Evolutionary conservation across 92 coral and sea anemone species (phyloP), one percentile per base, ranked within the genome.

Genomic region (Palythoa grandis): DNA sequence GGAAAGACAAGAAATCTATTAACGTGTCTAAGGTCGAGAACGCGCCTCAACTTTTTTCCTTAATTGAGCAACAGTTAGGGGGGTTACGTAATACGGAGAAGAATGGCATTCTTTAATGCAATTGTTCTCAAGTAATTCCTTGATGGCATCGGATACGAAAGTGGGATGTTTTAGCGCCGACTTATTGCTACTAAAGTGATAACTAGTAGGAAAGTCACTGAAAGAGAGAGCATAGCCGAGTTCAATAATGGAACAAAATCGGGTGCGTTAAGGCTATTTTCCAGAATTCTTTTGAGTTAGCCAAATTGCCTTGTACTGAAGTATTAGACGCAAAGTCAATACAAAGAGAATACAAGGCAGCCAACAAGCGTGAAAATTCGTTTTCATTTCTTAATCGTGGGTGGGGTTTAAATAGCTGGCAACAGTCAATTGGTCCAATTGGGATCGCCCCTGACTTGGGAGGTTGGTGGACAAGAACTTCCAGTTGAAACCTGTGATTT

Each of bases 41-140:
- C 69, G 69, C n/a, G 24, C 69, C 23, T 53, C 43, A 84, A 58
- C 20, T 89, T 85, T 69, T 86, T 74, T 87, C 92, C 35, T 29
- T 29, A 29, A 0, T 57, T 87, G 82, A 7, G 71, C 90, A n/a
- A 90, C 86, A 61, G 90, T 63, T 74, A 90, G 71, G n/a, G 93
- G 93, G 54, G 82, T 90, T 11, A 82, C 82, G 53, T 52, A 75
- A 38, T 86, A 71, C 7, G 88, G 63, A 10, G 92, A 78, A 7
- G 0, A 14, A 52, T 52, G 38, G 65, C 72, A 78, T 39, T 74
- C 86, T 6, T 37, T 22, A 10, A 90, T 76, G 25, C 79, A 90
- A 68, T 67, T 65, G 20, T 82, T 63, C 12, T 22, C 1, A 19
- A 89, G 50, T 20, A 85, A 52, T 8, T 89, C 57, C 5, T 50